Evolutionary conservation across 2,888 invertebrate species (phyloP).

Genomic region (Girardia tigrina): DNA sequence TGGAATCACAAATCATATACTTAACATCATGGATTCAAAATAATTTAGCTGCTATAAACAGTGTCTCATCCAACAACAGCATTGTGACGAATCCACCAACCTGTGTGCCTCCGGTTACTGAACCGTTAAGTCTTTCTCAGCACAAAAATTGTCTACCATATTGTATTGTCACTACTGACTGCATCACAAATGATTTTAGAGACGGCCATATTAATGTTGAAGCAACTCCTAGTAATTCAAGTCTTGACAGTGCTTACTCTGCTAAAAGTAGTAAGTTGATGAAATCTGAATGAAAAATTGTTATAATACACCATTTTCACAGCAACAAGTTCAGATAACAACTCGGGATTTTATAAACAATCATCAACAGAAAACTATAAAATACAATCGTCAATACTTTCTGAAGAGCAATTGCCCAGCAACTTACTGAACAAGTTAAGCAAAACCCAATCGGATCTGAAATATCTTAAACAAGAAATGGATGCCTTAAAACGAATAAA

Average conservation of each 20-base stretch:
- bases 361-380: background rate
- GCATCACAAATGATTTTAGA: background rate
- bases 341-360: constrained; percentile 1
- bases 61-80: background rate
- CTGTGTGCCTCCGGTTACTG: background rate
- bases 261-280: constrained; percentile 29
- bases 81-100: background rate
- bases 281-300: background rate
- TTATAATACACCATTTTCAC: background rate
- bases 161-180: background rate
- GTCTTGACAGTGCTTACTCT: constrained; percentile 38
- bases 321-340: constrained; percentile 3
- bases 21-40: constrained; percentile 24
- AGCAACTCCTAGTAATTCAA: constrained; percentile 32
- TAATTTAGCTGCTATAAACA: background rate
- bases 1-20: constrained; percentile 21
- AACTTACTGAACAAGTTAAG: background rate
- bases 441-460: background rate
- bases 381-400: background rate
- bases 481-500: background rate
- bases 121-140: background rate
- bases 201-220: constrained; percentile 37
- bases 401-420: background rate
- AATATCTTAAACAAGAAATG: constrained; percentile 1
- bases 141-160: constrained; percentile 10